Evolutionary conservation across 2,888 invertebrate genomes (phyloP).

Genomic region (Tricholauxania praeusta): DNA sequence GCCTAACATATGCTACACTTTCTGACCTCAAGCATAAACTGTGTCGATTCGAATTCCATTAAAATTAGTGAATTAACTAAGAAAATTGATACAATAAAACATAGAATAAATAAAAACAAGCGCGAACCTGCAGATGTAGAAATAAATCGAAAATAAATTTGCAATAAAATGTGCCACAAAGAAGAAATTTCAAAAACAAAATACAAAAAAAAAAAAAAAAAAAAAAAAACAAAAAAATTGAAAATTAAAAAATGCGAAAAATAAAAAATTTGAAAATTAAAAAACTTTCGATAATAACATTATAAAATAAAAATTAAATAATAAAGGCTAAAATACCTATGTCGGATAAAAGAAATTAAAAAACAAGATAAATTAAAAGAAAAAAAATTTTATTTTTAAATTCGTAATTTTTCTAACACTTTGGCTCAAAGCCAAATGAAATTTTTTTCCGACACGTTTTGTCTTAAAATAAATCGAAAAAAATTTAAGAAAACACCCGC

Average conservation of each 20-base stretch:
- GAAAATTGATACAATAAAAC: slow-evolving; percentile 1
- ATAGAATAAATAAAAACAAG: slow-evolving; percentile 13
- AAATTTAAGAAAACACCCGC: background rate
- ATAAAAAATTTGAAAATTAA: too few relatives aligned
- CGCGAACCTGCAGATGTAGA: slow-evolving; percentile 21
- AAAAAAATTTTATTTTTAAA: background rate
- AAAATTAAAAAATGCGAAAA: too few relatives aligned
- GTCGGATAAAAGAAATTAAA: background rate
- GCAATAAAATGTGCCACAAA: slow-evolving; percentile 28
- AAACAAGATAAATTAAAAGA: slow-evolving; percentile 3
- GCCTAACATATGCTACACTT: background rate
- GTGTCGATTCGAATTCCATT: slow-evolving; percentile 15
- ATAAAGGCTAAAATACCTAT: background rate
- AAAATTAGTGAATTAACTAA: slow-evolving; percentile 38
- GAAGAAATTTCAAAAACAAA: slow-evolving; percentile 15
- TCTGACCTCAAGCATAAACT: slow-evolving; percentile 17
- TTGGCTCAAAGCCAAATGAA: slow-evolving; percentile 1
- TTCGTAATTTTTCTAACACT: background rate
- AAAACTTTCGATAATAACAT: too few relatives aligned
- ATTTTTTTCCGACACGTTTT: background rate
- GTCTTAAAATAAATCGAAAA: background rate
- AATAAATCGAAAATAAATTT: slow-evolving; percentile 24
- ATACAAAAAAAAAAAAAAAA: background rate
- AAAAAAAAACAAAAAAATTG: too few relatives aligned
- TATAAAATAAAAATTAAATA: background rate